Base-by-base conservation (phyloP, 2,888 invertebrate genomes). In the Hipparchia semele region DNA sequence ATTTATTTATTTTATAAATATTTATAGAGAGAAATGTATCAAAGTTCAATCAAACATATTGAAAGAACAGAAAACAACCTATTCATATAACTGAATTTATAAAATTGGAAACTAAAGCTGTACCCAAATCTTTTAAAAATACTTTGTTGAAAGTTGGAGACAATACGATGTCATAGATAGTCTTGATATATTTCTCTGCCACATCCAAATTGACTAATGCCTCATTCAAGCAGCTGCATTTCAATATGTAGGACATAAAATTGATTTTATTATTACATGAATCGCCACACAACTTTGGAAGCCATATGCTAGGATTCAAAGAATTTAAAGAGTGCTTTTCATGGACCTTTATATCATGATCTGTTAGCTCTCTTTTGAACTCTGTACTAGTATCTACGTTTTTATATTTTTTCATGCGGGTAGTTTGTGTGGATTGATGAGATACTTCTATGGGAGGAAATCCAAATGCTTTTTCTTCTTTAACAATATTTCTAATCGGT, bases 101-200 rank as follows among this genome's bases (percentile, higher is more conserved):
- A 68, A 84, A 73, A 66, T 79, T 79, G 72, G 79, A 73, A 6
- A 73, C 70, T 60, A 82, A 58, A 53, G 79, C 74, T 60, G 76
- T 76, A 8, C 80, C 78, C 33, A 85, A 73, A 74, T 75, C 79
- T 73, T 80, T 82, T 0, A 83, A 67, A 64, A 81, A 78, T 45
- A 67, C 49, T 58, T 68, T 76, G 49, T 77, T 73, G 67, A 81
- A 80, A 51, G 76, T 59, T 71, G 68, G 72, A 62, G 75, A 75
- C 46, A 65, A 73, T 13, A 75, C 72, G 73, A 62, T 61, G 23
- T 65, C 65, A 12, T 65, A 58, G 12, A 53, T 58, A 60, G 68
- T 39, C 62, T 58, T 33, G 9, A 73, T 45, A 51, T 72, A 71
- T 13, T 51, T 70, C 8, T 74, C 59, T 9, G 66, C 60, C 2